Evolutionary conservation across 2,888 invertebrate species (phyloP).

Genomic region (Diogma glabrata): DNA sequence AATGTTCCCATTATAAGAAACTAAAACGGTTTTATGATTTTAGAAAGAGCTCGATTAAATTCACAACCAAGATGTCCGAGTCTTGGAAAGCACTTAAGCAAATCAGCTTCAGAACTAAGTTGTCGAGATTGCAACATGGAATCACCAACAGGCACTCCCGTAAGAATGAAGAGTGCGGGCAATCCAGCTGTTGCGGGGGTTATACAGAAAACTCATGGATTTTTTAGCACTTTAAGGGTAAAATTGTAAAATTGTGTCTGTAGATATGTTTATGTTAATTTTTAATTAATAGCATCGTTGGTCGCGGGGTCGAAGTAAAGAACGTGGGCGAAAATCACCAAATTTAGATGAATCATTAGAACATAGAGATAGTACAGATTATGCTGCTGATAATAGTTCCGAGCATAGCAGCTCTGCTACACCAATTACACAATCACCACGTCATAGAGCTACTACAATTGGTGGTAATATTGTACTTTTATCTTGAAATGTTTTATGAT

Average conservation of each 20-base stretch:
- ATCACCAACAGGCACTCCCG: slow-evolving; percentile 40
- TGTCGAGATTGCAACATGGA: slow-evolving; percentile 44
- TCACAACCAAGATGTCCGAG: slow-evolving; percentile 22
- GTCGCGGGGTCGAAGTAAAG: slow-evolving; percentile 61
- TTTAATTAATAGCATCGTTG: slow-evolving; percentile 50
- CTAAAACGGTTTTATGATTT: too few relatives aligned
- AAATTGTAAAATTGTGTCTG: slow-evolving; percentile 12
- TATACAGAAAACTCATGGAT: slow-evolving; percentile 70
- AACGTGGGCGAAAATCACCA: slow-evolving; percentile 49
- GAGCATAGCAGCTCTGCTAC: slow-evolving; percentile 50
- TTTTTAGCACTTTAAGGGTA: slow-evolving; percentile 69
- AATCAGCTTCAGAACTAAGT: slow-evolving; percentile 71
- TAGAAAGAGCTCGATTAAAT: slow-evolving; percentile 16
- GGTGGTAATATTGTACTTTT: slow-evolving; percentile 38
- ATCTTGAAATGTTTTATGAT: too few relatives aligned
- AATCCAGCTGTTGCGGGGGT: slow-evolving; percentile 54
- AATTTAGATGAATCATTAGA: slow-evolving; percentile 41
- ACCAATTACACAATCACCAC: slow-evolving; percentile 66
- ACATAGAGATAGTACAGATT: slow-evolving; percentile 51
- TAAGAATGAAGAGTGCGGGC: slow-evolving; percentile 37
- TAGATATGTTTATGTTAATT: neutral
- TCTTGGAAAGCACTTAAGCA: slow-evolving; percentile 56
- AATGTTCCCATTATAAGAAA: too few relatives aligned
- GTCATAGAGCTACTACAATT: slow-evolving; percentile 49
- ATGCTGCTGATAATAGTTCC: slow-evolving; percentile 72